A percentile compares a stretch with the other conserved stretches of the same genome.
These are phyloP conservation scores for Xyrichtys novacula DNA, from an alignment of 2,797 vertebrate genomes.

Conservation along the genomic window DNA sequence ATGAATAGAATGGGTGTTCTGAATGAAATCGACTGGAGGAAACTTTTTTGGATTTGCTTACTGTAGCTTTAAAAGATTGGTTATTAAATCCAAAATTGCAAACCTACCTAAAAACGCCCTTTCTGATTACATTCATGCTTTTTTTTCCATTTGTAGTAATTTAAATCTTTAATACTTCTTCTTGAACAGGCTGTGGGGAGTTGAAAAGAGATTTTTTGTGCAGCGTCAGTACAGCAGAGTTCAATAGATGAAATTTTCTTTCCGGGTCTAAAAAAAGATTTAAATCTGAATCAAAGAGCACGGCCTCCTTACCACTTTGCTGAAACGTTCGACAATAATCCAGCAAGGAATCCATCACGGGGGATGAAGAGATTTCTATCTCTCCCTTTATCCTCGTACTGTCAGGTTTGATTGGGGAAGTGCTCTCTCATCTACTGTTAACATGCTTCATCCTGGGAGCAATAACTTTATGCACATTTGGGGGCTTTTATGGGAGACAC, in stretches of 20 bases:
- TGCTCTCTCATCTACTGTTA: slow-evolving; percentile 32
- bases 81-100: too few species aligned
- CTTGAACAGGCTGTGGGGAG: neutral
- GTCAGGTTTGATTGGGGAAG: slow-evolving; percentile 55
- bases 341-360: slow-evolving; percentile 57
- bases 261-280: slow-evolving; percentile 21
- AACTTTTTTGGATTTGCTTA: too few species aligned
- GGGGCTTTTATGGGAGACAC: slow-evolving; percentile 7
- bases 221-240: neutral
- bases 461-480: slow-evolving; percentile 15
- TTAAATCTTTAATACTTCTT: slow-evolving; percentile 6
- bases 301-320: slow-evolving; percentile 28
- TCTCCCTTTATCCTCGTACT: slow-evolving; percentile 43
- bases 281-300: slow-evolving; percentile 28
- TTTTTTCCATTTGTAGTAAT: slow-evolving; percentile 3
- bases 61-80: too few species aligned
- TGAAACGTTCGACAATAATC: slow-evolving; percentile 30
- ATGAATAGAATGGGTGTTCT: too few species aligned
- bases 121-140: neutral
- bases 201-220: slow-evolving; percentile 2
- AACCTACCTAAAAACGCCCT: neutral
- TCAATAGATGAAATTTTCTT: slow-evolving; percentile 21
- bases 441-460: slow-evolving; percentile 6
- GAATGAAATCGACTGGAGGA: too few species aligned
- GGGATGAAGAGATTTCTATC: slow-evolving; percentile 52